Conservation (phyloP, 2,797 vertebrate species). For the Synaphobranchus kaupii region DNA sequence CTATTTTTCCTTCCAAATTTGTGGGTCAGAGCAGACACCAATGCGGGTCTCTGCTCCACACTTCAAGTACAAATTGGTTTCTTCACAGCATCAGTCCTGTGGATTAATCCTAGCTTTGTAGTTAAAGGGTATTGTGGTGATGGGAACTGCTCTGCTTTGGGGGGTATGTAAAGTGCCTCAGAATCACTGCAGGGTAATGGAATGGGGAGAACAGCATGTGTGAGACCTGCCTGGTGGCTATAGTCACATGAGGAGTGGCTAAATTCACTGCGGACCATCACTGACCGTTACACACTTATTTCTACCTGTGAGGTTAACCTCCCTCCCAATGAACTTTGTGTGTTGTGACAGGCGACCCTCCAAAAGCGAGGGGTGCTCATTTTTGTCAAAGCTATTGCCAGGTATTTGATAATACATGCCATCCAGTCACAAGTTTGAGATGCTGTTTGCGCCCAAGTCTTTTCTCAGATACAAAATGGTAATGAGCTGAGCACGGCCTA, state of each 20-base stretch:
- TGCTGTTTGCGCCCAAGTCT: not conserved
- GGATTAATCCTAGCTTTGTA: slow-evolving; percentile 54
- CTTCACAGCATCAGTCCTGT: slow-evolving; percentile 47
- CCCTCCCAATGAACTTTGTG: not conserved
- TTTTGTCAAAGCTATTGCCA: not conserved
- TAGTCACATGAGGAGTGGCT: slow-evolving; percentile 18
- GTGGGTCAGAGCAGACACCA: slow-evolving; percentile 51
- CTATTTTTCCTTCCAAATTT: slow-evolving; percentile 58
- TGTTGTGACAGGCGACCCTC: not conserved
- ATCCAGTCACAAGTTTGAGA: not conserved
- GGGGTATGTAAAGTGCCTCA: slow-evolving; percentile 19
- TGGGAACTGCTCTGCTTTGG: slow-evolving; percentile 23
- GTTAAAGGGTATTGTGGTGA: slow-evolving; percentile 23
- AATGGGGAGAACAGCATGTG: slow-evolving; percentile 20
- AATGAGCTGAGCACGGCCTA: not conserved
- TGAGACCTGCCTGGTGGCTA: slow-evolving; percentile 28
- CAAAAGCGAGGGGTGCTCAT: not conserved
- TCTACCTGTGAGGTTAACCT: not conserved
- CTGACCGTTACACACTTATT: slow-evolving; percentile 3
- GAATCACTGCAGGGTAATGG: not conserved
- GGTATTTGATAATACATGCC: not conserved
- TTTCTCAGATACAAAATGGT: not conserved
- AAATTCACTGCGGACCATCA: not conserved
- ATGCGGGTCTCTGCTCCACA: slow-evolving; percentile 51
- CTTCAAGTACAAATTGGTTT: slow-evolving; percentile 64